Evolutionary conservation across 2,113 vertebrate species (phyloP), one percentile per base, ranked within the genome.

Genomic region (Pachypanchax playfairii): DNA sequence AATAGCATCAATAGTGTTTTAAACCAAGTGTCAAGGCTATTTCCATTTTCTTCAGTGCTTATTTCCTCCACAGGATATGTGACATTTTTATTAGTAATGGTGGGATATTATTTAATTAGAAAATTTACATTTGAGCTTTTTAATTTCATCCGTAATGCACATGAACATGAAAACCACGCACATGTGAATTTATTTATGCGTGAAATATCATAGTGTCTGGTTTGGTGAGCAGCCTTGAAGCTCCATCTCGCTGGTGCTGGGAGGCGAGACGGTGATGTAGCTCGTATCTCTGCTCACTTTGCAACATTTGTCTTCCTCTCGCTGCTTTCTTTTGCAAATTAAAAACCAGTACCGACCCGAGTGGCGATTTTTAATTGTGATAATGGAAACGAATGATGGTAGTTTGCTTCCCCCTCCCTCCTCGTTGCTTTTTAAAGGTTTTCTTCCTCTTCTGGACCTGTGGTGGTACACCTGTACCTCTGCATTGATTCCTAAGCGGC

Each of bases 341-440:
- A 77, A 90, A 90, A 87, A 82, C 73, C 67, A 85, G 75, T 80
- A 82, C 42, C 41, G 44, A 70, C 57, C 64, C 18, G 25, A 80
- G 43, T 65, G 77, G 62, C 66, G 83, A 28, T 82, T 78, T 88
- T 90, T 88, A 91, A 91, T 90, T 82, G 85, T 78, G 66, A 83
- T 91, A 89, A 91, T 90, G 87, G 86, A 87, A 90, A 91, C 83
- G 77, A 88, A 92, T 90, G 88, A 76, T 88, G 8, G 29, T 74
- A 13, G 55, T 65, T 79, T 79, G 72, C 73, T 54, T 39, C 5
- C 49, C 38, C 39, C 4, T 41, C n/a, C 52, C 11, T 4, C 14
- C 14, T 65, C 48, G 15, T 54, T 26, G 49, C 54, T 58, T 51
- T 83, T 48, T 79, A 85, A 74, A 81, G 74, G 65, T 85, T 85